Evolutionary conservation across 2,797 vertebrate genomes (phyloP).

Genomic region (Macropodus opercularis): DNA sequence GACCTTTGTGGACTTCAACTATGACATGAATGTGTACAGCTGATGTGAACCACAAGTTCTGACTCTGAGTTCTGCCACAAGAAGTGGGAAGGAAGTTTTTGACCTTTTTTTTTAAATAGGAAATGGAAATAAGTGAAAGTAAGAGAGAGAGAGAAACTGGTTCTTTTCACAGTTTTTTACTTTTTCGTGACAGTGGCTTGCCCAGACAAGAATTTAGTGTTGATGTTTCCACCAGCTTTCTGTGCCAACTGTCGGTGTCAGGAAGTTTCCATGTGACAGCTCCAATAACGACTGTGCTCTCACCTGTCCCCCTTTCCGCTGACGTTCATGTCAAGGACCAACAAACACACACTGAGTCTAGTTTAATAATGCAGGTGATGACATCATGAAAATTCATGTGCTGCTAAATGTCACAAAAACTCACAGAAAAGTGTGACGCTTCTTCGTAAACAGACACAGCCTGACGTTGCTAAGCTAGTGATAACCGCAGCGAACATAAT

Average conservation of each 20-base stretch:
- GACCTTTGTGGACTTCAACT: not conserved
- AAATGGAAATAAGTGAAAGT: constrained; percentile 5
- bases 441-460: not conserved
- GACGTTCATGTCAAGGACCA: constrained; percentile 28
- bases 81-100: not conserved
- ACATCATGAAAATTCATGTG: constrained; percentile 24
- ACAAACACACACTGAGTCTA: constrained; percentile 7
- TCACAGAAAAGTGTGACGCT: constrained; percentile 1
- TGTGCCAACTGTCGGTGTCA: constrained; percentile 24
- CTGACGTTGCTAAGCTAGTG: not conserved
- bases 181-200: not conserved
- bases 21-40: not conserved
- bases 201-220: constrained; percentile 15
- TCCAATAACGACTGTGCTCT: constrained; percentile 22
- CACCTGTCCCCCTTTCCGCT: constrained; percentile 9
- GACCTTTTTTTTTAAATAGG: not conserved
- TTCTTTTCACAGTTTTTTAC: constrained; percentile 5
- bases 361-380: constrained; percentile 37
- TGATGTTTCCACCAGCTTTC: constrained; percentile 18
- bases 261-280: constrained; percentile 22
- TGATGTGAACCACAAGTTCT: not conserved
- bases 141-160: not conserved
- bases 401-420: constrained; percentile 1
- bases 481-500: not conserved
- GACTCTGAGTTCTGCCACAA: not conserved